A percentile compares a stretch with the other conserved stretches of the same genome.
These are phyloP conservation scores for Boloria selene DNA, from an alignment of 2,888 invertebrate genomes.

Conservation along the genomic window DNA sequence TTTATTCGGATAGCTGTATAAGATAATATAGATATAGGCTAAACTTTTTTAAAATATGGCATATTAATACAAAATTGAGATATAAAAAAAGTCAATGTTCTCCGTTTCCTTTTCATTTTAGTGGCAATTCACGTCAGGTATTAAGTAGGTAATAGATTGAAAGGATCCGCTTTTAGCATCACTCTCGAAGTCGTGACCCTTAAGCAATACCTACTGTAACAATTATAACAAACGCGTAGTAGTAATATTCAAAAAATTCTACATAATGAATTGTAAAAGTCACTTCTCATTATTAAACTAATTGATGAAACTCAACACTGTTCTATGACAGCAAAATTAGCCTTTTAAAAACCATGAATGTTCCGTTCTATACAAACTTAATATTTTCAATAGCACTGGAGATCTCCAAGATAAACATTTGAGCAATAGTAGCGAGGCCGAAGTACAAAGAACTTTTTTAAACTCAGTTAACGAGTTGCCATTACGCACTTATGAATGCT, in stretches of 20 bases:
- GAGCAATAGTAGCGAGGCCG: slow-evolving; percentile 31
- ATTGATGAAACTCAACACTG: slow-evolving; percentile 6
- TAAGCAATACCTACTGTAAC: too few relatives aligned
- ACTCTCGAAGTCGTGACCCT: too few relatives aligned
- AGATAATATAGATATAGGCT: too few relatives aligned
- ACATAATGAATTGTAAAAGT: not conserved
- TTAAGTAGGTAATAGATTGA: too few relatives aligned
- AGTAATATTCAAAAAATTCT: not conserved
- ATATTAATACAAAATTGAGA: too few relatives aligned
- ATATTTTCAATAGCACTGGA: slow-evolving; percentile 20
- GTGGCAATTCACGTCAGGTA: too few relatives aligned
- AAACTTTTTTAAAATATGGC: too few relatives aligned
- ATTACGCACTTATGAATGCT: slow-evolving; percentile 32
- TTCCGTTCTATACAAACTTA: slow-evolving; percentile 15
- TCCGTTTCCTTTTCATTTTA: too few relatives aligned
- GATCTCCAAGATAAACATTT: slow-evolving; percentile 30
- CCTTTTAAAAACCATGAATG: slow-evolving; percentile 18
- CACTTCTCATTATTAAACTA: slow-evolving; percentile 11
- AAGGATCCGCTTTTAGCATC: too few relatives aligned
- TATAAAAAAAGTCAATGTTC: too few relatives aligned
- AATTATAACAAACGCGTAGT: too few relatives aligned
- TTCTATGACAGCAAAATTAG: not conserved
- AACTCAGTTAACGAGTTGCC: slow-evolving; percentile 26
- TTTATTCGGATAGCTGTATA: too few relatives aligned
- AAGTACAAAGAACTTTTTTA: slow-evolving; percentile 34